phyloP scores from a whole-genome alignment of 2,113 vertebrate genomes.

The Salminus brasiliensis region DNA sequence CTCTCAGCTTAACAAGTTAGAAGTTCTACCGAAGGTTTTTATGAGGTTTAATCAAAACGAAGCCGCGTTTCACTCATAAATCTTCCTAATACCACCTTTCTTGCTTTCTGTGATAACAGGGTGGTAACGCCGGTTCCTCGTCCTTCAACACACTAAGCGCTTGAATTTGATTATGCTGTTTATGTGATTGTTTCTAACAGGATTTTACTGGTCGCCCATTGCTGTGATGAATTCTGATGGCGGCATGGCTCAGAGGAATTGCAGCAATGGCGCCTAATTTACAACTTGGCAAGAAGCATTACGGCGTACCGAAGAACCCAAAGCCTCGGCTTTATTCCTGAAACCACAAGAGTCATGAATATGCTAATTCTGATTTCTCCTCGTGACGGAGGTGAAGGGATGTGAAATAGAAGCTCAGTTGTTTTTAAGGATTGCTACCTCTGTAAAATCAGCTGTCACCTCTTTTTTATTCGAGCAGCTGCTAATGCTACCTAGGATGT shows the following conservation, averaged over 20 bases:
- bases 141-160: not conserved
- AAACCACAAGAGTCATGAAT: conserved; percentile 1
- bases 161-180: not conserved
- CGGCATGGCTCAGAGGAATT: not conserved
- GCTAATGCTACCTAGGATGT: too few species aligned
- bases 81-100: not conserved
- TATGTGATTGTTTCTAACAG: not conserved
- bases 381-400: not conserved
- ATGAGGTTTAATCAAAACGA: conserved; percentile 1
- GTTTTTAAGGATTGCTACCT: not conserved
- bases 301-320: not conserved
- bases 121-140: not conserved
- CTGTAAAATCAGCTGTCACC: not conserved
- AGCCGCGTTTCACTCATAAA: not conserved
- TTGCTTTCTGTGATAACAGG: not conserved
- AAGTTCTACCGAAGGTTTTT: conserved; percentile 8
- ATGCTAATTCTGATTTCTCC: not conserved
- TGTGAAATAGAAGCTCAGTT: not conserved
- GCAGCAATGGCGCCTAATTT: not conserved
- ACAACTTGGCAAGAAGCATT: not conserved
- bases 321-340: not conserved
- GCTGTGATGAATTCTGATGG: not conserved
- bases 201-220: not conserved
- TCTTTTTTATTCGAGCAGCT: not conserved
- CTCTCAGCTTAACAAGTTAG: not conserved